These are phyloP conservation scores for Harpagifer antarcticus DNA, from an alignment of 2,797 vertebrate genomes.

Conservation along the genomic window DNA sequence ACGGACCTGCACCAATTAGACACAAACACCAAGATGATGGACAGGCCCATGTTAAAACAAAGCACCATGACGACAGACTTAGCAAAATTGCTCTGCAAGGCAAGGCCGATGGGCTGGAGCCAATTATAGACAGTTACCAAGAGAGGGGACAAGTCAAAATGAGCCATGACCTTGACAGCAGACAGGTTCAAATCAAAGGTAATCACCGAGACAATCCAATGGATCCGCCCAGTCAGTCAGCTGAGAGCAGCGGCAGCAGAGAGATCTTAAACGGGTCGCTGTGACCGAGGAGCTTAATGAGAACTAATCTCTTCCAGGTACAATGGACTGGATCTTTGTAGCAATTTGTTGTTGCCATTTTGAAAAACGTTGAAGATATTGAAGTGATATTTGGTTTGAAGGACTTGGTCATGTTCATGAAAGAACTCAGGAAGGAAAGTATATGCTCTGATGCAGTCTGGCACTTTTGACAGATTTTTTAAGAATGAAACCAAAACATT, in stretches of 20 bases:
- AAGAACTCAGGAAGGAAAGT: constrained; percentile 47
- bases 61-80: constrained; percentile 39
- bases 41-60: constrained; percentile 15
- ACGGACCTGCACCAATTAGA: constrained; percentile 47
- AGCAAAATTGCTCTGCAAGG: constrained; percentile 48
- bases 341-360: constrained; percentile 64
- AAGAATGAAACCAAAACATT: constrained; percentile 37
- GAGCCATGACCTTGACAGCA: constrained; percentile 45
- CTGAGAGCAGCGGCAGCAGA: constrained; percentile 78
- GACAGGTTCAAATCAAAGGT: constrained; percentile 55
- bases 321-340: constrained; percentile 60
- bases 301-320: constrained; percentile 17
- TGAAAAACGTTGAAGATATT: constrained; percentile 36
- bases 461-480: constrained; percentile 41
- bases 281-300: constrained; percentile 52
- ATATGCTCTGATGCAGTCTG: constrained; percentile 22
- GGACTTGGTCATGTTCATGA: constrained; percentile 16
- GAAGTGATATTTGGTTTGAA: constrained; percentile 25
- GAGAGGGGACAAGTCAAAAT: constrained; percentile 53
- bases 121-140: constrained; percentile 47
- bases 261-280: constrained; percentile 61
- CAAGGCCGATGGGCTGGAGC: constrained; percentile 21
- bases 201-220: constrained; percentile 36
- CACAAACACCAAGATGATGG: constrained; percentile 46
- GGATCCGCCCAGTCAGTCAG: constrained; percentile 53